Percentiles rank a stretch among this genome's conserved stretches.
Evolutionary conservation across 2,113 vertebrate genomes (phyloP).

Genomic region (Telmatochromis sp.): DNA sequence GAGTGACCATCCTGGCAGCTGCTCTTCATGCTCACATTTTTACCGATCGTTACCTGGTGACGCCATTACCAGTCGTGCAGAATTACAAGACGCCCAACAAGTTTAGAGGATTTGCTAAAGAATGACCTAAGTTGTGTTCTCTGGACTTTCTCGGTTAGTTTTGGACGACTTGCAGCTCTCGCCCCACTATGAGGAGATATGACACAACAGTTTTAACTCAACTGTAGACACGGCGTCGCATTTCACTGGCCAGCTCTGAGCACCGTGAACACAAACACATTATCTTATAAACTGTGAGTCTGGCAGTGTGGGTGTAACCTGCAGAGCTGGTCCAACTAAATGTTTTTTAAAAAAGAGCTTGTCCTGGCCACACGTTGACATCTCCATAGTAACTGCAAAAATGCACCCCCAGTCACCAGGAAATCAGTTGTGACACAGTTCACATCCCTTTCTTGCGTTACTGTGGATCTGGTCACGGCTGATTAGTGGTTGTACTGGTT

Average conservation of each 20-base stretch:
- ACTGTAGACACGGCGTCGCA: neutral
- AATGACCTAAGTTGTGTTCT: neutral
- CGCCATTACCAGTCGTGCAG: neutral
- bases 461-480: neutral
- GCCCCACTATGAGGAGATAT: neutral
- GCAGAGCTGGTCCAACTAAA: neutral
- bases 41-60: neutral
- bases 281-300: constrained; percentile 8
- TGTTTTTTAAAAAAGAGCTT: neutral
- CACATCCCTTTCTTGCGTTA: neutral
- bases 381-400: constrained; percentile 51
- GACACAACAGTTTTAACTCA: neutral
- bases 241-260: constrained; percentile 2
- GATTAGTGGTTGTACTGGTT: neutral
- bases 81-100: neutral
- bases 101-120: neutral
- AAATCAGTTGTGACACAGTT: constrained; percentile 41
- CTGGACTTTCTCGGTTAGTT: neutral
- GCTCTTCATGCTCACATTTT: neutral
- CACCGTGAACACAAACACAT: constrained; percentile 30
- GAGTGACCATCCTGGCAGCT: neutral
- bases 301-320: neutral
- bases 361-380: constrained; percentile 3
- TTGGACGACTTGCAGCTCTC: neutral
- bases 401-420: constrained; percentile 30